phyloP scores from a whole-genome alignment of 2,888 invertebrate species.

The Dendrolimus pini region DNA sequence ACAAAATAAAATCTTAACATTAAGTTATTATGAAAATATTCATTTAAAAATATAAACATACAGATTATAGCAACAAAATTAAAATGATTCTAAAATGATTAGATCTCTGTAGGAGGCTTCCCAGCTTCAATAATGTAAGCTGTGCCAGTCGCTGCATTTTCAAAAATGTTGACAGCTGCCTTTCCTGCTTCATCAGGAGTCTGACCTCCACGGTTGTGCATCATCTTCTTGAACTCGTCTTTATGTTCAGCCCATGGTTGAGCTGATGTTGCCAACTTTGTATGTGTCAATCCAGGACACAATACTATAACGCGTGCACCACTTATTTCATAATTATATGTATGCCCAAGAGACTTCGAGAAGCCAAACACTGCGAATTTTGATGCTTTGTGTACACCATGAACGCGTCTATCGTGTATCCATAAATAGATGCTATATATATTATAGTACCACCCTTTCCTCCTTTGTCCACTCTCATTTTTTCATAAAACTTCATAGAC shows the following conservation, averaged over 20 bases:
- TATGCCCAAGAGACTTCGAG: constrained; percentile 46
- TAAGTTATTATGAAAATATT: too few species aligned
- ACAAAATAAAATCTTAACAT: too few species aligned
- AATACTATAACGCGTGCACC: constrained; percentile 54
- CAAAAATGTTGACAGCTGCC: neutral
- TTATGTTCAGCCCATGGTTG: neutral
- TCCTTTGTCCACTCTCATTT: constrained; percentile 65
- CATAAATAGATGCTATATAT: constrained; percentile 76
- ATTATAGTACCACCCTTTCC: constrained; percentile 75
- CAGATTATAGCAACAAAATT: too few species aligned
- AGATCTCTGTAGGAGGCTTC: constrained; percentile 5
- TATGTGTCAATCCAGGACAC: constrained; percentile 55
- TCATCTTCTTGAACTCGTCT: neutral
- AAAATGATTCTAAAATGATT: too few species aligned
- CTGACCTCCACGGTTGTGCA: neutral
- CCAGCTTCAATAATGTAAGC: constrained; percentile 30
- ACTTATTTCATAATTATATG: constrained; percentile 40
- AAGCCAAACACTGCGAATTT: constrained; percentile 68
- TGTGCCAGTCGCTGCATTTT: constrained; percentile 39
- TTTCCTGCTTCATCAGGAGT: neutral
- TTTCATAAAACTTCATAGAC: constrained; percentile 59
- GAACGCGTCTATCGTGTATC: constrained; percentile 53
- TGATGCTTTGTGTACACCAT: constrained; percentile 71
- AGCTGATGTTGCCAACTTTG: neutral
- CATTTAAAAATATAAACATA: too few species aligned